A percentile compares a stretch with the other conserved stretches of the same genome.
phyloP scores from a whole-genome alignment of 2,888 invertebrate species.

The Hyles lineata region DNA sequence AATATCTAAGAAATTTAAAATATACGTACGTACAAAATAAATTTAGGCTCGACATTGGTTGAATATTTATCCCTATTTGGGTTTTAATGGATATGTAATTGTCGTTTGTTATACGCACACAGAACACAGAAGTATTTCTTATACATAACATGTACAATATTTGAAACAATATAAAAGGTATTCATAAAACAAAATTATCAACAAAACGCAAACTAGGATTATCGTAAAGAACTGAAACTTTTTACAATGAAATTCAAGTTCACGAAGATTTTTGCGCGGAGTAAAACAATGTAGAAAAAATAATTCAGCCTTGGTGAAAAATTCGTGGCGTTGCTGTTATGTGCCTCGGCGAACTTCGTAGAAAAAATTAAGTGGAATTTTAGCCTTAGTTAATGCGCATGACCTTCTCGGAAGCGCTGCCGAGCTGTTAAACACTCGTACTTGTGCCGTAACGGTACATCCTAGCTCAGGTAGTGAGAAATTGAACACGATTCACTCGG shows the following conservation, averaged over 20 bases:
- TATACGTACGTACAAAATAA: neutral
- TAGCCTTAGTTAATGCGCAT: slow-evolving; percentile 71
- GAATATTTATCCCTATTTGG: too few species aligned
- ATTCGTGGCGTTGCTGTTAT: slow-evolving; percentile 45
- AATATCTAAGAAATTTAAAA: neutral
- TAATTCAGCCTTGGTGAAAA: slow-evolving; percentile 47
- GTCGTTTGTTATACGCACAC: too few species aligned
- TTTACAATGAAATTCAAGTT: slow-evolving; percentile 8
- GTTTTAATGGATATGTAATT: too few species aligned
- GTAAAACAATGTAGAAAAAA: slow-evolving; percentile 37
- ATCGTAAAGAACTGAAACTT: neutral
- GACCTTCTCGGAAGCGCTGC: slow-evolving; percentile 79
- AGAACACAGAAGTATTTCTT: too few species aligned
- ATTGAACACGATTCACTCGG: too few species aligned
- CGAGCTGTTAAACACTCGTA: slow-evolving; percentile 48
- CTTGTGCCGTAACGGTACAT: slow-evolving; percentile 77
- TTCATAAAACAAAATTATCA: neutral
- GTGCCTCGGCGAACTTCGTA: slow-evolving; percentile 49
- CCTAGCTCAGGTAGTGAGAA: slow-evolving; percentile 66
- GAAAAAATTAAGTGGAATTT: slow-evolving; percentile 76
- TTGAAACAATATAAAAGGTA: too few species aligned
- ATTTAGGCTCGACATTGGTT: neutral
- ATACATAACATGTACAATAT: too few species aligned
- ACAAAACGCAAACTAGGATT: neutral
- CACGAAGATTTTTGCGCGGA: slow-evolving; percentile 21